These are phyloP conservation scores for Gila robusta DNA, from an alignment of 2,797 vertebrate genomes.

Conservation along the genomic window DNA sequence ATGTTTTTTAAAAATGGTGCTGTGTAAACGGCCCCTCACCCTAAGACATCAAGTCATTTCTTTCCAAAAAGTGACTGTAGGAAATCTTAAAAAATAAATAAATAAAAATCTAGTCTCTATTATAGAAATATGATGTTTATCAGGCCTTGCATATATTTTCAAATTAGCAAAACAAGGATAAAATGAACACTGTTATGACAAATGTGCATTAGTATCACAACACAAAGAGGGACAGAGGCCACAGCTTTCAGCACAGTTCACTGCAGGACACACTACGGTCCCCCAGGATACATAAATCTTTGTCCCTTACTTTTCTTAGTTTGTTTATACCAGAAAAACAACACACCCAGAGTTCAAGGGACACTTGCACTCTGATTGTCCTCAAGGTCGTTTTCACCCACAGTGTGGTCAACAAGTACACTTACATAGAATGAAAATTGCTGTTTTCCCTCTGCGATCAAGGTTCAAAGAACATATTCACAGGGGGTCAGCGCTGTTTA, in stretches of 20 bases:
- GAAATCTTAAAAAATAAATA: not conserved
- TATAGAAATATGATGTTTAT: not conserved
- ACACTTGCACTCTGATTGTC: conserved; percentile 30
- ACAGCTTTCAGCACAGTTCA: conserved; percentile 28
- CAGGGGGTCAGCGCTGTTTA: not conserved
- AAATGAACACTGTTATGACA: not conserved
- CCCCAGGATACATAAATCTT: conserved; percentile 14
- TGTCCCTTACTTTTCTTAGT: conserved; percentile 25
- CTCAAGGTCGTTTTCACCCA: conserved; percentile 26
- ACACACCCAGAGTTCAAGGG: conserved; percentile 44
- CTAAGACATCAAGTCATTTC: not conserved
- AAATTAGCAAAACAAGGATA: not conserved
- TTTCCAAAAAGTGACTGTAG: not conserved
- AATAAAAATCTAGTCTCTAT: not conserved
- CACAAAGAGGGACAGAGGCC: conserved; percentile 2
- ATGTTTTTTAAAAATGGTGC: too few relatives aligned
- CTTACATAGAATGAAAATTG: conserved; percentile 15
- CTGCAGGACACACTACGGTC: conserved; percentile 1
- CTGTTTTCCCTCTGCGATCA: conserved; percentile 22
- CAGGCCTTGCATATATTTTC: not conserved
- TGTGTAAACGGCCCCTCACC: not conserved
- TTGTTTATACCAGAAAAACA: conserved; percentile 33
- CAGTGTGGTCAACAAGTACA: conserved; percentile 48
- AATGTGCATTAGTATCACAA: not conserved
- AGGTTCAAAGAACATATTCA: conserved; percentile 37